Evolutionary conservation across 64 coral and sea anemone species (phyloP).

Genomic region (Montipora capricornis): DNA sequence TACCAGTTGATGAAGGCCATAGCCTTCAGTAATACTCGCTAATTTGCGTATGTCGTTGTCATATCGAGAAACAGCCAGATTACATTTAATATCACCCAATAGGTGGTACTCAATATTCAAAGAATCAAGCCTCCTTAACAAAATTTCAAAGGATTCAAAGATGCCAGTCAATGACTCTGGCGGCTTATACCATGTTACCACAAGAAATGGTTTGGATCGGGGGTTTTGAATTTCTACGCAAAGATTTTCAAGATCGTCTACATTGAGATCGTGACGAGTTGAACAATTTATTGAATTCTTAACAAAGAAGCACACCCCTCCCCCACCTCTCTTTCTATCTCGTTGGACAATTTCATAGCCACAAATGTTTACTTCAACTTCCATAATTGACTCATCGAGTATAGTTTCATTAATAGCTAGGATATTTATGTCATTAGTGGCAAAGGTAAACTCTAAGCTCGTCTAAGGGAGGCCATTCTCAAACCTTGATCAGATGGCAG

Average conservation of each 20-base stretch:
- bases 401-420: constrained; percentile 51
- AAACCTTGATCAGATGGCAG: background rate
- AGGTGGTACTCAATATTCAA: constrained; percentile 37
- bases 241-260: background rate
- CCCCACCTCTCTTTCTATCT: background rate
- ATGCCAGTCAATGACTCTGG: background rate
- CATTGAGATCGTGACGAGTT: background rate
- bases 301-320: background rate
- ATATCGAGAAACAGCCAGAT: background rate
- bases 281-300: background rate
- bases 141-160: background rate
- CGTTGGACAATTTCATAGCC: background rate
- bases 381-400: constrained; percentile 1
- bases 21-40: constrained; percentile 33
- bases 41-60: constrained; percentile 21
- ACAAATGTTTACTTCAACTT: too few relatives aligned
- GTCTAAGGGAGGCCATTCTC: constrained; percentile 4
- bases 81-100: constrained; percentile 38
- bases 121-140: constrained; percentile 25
- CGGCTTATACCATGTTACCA: background rate
- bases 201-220: background rate
- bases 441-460: constrained; percentile 38
- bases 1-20: constrained; percentile 34
- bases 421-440: constrained; percentile 21
- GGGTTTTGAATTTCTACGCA: background rate